Evolutionary conservation across 2,888 invertebrate genomes (phyloP).

Genomic region (Platycheirus rosarum): DNA sequence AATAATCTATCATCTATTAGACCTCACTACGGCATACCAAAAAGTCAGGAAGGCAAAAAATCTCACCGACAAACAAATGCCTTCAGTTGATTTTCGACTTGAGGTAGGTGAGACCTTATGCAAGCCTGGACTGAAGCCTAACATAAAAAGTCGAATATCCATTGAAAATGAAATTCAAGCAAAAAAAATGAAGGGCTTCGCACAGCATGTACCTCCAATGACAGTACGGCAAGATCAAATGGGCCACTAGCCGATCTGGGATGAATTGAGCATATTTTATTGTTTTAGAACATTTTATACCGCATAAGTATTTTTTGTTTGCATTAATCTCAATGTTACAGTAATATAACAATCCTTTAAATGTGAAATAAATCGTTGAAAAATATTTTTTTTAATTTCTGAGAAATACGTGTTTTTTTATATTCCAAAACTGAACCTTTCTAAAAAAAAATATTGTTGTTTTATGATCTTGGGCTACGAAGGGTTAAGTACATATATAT

Average conservation of each 20-base stretch:
- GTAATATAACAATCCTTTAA: too few species aligned
- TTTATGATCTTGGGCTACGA: too few species aligned
- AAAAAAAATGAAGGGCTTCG: slow-evolving; percentile 47
- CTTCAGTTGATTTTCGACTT: slow-evolving; percentile 1
- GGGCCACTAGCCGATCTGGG: slow-evolving; percentile 49
- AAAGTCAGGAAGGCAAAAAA: not conserved
- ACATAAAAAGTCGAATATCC: not conserved
- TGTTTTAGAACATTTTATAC: too few species aligned
- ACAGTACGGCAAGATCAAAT: slow-evolving; percentile 50
- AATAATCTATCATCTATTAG: not conserved
- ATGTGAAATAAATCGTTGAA: too few species aligned
- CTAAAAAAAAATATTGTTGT: too few species aligned
- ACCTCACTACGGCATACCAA: not conserved
- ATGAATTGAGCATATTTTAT: too few species aligned
- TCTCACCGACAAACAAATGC: not conserved
- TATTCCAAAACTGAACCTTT: too few species aligned
- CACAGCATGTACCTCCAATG: slow-evolving; percentile 51
- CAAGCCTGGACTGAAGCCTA: not conserved
- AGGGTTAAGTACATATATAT: too few species aligned
- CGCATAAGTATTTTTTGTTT: too few species aligned
- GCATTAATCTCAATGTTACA: too few species aligned
- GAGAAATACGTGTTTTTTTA: too few species aligned
- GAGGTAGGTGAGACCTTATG: not conserved
- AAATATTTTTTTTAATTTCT: too few species aligned
- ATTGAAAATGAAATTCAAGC: not conserved